phyloP scores from a whole-genome alignment of 2,888 invertebrate genomes.

The Phrixothrix hirtus region DNA sequence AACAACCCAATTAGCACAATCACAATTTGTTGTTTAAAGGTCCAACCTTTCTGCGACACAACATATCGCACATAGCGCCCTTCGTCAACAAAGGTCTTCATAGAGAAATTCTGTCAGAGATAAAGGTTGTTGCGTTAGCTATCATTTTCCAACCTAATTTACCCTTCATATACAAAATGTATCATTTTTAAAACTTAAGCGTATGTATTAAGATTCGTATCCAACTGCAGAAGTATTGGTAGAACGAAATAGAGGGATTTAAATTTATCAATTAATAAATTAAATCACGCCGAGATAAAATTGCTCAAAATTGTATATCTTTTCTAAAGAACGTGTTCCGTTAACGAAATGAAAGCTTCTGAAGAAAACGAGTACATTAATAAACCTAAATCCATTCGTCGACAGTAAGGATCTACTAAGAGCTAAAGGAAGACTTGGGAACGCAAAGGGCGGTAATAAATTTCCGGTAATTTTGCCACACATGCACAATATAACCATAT shows the following conservation, averaged over 20 bases:
- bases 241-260: too few relatives aligned
- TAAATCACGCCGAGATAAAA: too few relatives aligned
- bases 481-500: too few relatives aligned
- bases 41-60: too few relatives aligned
- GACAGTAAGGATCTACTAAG: slow-evolving; percentile 27
- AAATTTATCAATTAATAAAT: too few relatives aligned
- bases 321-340: too few relatives aligned
- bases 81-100: too few relatives aligned
- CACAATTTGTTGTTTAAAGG: slow-evolving; percentile 11
- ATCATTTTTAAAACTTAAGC: slow-evolving; percentile 3
- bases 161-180: slow-evolving; percentile 1
- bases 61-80: too few relatives aligned
- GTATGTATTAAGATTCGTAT: neutral
- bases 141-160: neutral
- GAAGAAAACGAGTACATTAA: slow-evolving; percentile 15
- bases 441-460: slow-evolving; percentile 30
- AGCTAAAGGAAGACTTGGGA: slow-evolving; percentile 29
- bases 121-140: too few relatives aligned
- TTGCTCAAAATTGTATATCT: neutral
- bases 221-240: too few relatives aligned
- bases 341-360: neutral
- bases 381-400: slow-evolving; percentile 30
- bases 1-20: neutral
- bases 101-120: too few relatives aligned
- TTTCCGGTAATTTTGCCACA: slow-evolving; percentile 35